Evolutionary conservation across 2,797 vertebrate genomes (phyloP).

Genomic region (Buceros bicornis): DNA sequence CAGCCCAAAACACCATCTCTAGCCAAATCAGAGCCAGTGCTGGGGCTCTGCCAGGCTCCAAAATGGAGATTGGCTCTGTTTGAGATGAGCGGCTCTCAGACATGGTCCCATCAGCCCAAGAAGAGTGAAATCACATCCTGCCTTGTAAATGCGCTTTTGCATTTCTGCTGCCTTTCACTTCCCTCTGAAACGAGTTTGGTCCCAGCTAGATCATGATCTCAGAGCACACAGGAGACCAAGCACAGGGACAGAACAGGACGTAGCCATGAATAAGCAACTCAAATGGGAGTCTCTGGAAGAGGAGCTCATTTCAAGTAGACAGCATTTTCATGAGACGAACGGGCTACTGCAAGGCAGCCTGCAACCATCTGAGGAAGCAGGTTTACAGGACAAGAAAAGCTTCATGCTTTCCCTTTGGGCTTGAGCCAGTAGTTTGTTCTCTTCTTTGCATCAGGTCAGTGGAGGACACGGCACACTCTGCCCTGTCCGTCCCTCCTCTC

Average conservation of each 20-base stretch:
- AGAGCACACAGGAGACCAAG: background rate
- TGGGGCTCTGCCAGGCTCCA: background rate
- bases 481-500: too few species aligned
- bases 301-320: background rate
- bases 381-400: background rate
- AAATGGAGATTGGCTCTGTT: background rate
- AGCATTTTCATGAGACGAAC: background rate
- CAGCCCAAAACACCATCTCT: background rate
- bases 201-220: background rate
- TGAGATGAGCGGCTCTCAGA: background rate
- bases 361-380: accelerated
- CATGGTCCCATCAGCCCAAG: background rate
- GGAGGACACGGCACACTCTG: background rate
- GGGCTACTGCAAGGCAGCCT: background rate
- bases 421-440: background rate
- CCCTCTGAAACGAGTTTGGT: background rate
- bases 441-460: background rate
- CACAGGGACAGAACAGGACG: background rate
- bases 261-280: background rate
- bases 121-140: background rate
- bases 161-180: background rate
- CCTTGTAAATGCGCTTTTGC: background rate
- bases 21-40: background rate
- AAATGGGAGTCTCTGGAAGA: background rate
- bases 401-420: background rate